Conservation (phyloP, 2,113 vertebrate genomes). For the Agelaius tricolor region DNA sequence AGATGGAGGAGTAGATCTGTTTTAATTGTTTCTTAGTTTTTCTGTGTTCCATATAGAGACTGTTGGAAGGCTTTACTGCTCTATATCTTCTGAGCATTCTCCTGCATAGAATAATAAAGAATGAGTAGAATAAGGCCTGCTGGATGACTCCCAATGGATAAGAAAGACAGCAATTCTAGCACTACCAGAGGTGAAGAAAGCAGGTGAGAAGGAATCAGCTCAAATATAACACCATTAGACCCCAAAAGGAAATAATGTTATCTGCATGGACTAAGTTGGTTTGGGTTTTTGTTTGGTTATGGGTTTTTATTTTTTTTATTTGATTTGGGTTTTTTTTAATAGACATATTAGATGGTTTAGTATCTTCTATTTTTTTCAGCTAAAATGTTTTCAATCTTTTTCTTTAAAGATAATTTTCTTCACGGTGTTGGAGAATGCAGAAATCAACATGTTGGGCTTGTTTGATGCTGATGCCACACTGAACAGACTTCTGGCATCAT, state of each 20-base stretch:
- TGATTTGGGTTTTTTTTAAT: neutral
- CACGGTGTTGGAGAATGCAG: neutral
- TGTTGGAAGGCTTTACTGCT: neutral
- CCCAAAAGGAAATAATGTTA: neutral
- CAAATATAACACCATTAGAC: neutral
- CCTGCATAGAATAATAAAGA: neutral
- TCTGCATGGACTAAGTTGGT: neutral
- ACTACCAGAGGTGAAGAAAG: neutral
- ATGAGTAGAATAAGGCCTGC: neutral
- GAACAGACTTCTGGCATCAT: neutral
- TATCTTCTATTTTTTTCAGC: neutral
- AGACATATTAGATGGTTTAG: neutral
- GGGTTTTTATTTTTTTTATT: neutral
- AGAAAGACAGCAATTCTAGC: neutral
- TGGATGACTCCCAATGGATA: neutral
- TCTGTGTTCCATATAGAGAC: neutral
- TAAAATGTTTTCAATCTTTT: neutral
- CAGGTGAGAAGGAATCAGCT: neutral
- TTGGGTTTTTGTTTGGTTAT: neutral
- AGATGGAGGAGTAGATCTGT: neutral
- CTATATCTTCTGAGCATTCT: neutral
- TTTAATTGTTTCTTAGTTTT: neutral
- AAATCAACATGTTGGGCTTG: neutral
- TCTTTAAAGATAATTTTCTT: neutral
- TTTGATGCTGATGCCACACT: neutral